Percentiles rank a stretch among this genome's conserved stretches.
phyloP scores from a whole-genome alignment of 92 coral and sea anemone species.

The Parazoanthus darwini region DNA sequence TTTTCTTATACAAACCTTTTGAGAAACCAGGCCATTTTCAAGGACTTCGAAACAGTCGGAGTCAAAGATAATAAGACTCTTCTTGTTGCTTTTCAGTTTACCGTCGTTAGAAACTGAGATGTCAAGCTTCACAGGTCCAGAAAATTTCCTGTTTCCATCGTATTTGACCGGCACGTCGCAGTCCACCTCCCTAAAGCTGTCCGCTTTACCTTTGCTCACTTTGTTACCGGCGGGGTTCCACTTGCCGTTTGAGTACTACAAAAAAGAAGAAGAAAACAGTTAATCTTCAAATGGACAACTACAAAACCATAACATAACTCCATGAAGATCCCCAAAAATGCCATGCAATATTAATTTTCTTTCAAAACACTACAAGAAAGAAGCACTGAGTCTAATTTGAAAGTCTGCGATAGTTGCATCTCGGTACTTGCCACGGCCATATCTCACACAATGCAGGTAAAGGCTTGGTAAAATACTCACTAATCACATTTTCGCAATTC shows the following conservation, averaged over 20 bases:
- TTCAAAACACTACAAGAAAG: no score
- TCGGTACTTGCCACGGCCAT: no score
- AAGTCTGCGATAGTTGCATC: no score
- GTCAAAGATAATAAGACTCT: conserved; percentile 30
- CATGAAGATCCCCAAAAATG: no score
- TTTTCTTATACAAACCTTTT: conserved; percentile 1
- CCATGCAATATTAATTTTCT: no score
- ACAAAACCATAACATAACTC: no score
- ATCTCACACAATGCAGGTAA: no score
- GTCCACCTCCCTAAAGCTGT: conserved; percentile 32
- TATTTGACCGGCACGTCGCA: conserved; percentile 17
- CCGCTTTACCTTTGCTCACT: conserved; percentile 1
- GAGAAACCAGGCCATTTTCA: conserved; percentile 14
- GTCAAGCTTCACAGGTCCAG: conserved; percentile 37
- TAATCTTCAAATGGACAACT: no score
- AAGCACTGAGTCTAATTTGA: no score
- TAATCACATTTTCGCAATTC: no score
- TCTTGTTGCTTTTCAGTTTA: conserved; percentile 26
- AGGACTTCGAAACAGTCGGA: conserved; percentile 11
- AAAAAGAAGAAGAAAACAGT: not conserved
- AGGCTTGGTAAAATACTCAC: no score
- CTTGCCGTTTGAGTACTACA: conserved; percentile 15
- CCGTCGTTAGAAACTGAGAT: conserved; percentile 43
- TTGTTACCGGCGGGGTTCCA: conserved; percentile 29
- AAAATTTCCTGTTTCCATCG: conserved; percentile 17